A percentile compares a stretch with the other conserved stretches of the same genome.
phyloP scores from a whole-genome alignment of 2,888 invertebrate genomes.

The Rhagophthalmus giganteus region DNA sequence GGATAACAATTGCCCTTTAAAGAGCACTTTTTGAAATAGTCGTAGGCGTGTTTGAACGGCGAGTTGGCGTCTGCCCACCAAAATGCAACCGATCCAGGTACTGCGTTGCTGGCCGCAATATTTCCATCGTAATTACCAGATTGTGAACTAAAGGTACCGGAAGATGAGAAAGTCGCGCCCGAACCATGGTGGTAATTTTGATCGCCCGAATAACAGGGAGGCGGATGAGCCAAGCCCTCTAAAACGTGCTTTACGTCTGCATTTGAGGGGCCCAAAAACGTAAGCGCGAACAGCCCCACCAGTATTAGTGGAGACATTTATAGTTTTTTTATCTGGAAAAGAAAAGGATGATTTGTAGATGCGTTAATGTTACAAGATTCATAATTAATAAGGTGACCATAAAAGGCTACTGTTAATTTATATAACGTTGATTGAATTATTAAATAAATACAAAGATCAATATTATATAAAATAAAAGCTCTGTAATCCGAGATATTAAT shows the following conservation, averaged over 20 bases:
- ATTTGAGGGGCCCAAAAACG: slow-evolving; percentile 33
- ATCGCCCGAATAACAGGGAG: slow-evolving; percentile 40
- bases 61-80: slow-evolving; percentile 67
- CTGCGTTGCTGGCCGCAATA: slow-evolving; percentile 6
- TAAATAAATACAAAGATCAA: too few species aligned
- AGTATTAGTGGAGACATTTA: slow-evolving; percentile 49
- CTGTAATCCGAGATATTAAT: too few species aligned
- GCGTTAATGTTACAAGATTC: too few species aligned
- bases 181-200: neutral
- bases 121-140: neutral
- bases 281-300: slow-evolving; percentile 45
- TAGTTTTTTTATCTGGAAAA: slow-evolving; percentile 1
- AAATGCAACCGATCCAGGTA: slow-evolving; percentile 56
- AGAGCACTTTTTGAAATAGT: slow-evolving; percentile 50
- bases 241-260: slow-evolving; percentile 45
- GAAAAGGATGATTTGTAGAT: too few species aligned
- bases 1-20: slow-evolving; percentile 43
- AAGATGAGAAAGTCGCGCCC: slow-evolving; percentile 36
- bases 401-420: too few species aligned
- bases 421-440: too few species aligned
- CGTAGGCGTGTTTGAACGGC: slow-evolving; percentile 59
- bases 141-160: slow-evolving; percentile 54
- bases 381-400: too few species aligned
- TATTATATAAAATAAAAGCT: too few species aligned
- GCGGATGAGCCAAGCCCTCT: slow-evolving; percentile 39